Base-by-base conservation (phyloP, 2,113 vertebrate genomes). In the Oryzias melastigma region DNA sequence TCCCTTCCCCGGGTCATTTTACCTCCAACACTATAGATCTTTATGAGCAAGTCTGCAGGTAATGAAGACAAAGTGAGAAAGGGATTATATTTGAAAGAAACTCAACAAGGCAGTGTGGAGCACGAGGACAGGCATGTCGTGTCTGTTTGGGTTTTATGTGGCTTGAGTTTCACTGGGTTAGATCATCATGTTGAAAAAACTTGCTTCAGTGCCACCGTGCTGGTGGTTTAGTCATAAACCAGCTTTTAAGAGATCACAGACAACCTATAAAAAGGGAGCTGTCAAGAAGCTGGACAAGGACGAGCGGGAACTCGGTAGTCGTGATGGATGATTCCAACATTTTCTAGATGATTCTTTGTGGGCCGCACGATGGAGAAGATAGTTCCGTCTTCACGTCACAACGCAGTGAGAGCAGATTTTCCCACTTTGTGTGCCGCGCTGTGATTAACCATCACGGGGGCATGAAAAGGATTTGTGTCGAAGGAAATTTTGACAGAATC, bases 401-500 rank as follows among this genome's bases (percentile, higher is more conserved):
- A 65, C 60, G 46, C 76, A 56, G 68, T 74, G 68, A 80, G 75
- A 78, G 57, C 49, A 58, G 43, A 78, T 77, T 85, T 85, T 78
- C 82, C 83, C 81, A 76, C 75, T 58, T 18, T 29, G 49, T 52
- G 57, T 70, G 77, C 77, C 65, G 74, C 13, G 47, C 68, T 72
- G 81, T 79, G 82, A 81, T 75, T 61, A 71, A 74, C 58, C 35
- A 10, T 40, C 22, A 60, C 51, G 65, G 78, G 75, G 68, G 73
- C 56, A 69, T 77, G 77, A 66, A 62, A 51, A 69, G 62, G 60
- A 79, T 69, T 74, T 55, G 65, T 71, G 74, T 80, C 78, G 76
- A 79, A 75, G 83, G 85, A 89, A 88, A 91, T 52, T 71, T 73
- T 89, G 87, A 90, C 80, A 81, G 67, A 73, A 62, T 25, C 65